Base-by-base conservation (phyloP, 2,797 vertebrate genomes). In the Smutsia temminckii region DNA sequence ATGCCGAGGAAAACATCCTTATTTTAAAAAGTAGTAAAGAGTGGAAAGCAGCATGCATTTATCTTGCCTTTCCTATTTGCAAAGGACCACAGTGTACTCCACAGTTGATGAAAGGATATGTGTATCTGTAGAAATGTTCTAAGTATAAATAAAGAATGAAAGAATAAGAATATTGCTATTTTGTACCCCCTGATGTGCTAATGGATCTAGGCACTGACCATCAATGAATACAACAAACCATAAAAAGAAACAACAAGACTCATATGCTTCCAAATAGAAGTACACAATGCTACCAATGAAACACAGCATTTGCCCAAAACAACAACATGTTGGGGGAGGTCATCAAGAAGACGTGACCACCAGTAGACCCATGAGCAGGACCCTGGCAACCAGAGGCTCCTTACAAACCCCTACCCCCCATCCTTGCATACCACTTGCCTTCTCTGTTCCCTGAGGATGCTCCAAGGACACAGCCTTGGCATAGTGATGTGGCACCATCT, bases 1-100 rank as follows among this genome's bases (percentile, higher is more conserved):
- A 53, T 57, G 34, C 1, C 57, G 3, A 2, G 6, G 7, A 4
- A 10, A 20, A 23, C 0, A 3, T 5, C 34, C 27, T 71, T 63
- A 16, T 57, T 68, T n/a, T 69, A 10, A 34, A 69, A 57, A 69
- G 40, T 57, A 23, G 13, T 18, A 69, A 89, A 57, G 21, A 85
- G 34, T 42, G 21, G 49, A 77, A 51, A 53, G 23, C 40, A 88
- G 14, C 57, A 63, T 63, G n/a, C 25, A 88, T 64, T 63, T 79
- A 55, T 53, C 29, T 64, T n/a, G 1, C 10, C 10, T 69, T 46
- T 46, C 27, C 34, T 40, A 40, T 17, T 69, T 90, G 75, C 55
- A 79, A 55, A 68, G 37, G n/a, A 89, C 8, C 27, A 12, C 14
- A 90, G 21, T 8, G 5, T 80, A 69, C 6, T 29, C 20, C 49